These are phyloP conservation scores for Chiroxiphia lanceolata DNA, from an alignment of 2,797 vertebrate genomes.

Conservation along the genomic window DNA sequence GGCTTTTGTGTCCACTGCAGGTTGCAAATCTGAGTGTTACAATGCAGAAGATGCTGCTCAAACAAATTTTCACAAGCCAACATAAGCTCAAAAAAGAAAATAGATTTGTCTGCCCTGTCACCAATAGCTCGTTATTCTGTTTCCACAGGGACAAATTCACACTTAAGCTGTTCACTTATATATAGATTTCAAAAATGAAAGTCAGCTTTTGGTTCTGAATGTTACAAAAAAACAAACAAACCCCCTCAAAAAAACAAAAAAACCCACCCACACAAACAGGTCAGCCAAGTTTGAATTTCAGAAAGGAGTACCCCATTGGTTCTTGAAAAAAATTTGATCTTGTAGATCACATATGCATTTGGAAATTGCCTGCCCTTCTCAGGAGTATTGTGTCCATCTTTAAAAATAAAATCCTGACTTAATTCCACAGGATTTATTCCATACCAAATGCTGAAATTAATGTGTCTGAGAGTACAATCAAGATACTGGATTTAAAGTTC, in stretches of 20 bases:
- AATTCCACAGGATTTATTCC: not conserved
- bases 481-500: not conserved
- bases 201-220: not conserved
- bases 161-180: not conserved
- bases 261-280: accelerated
- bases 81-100: not conserved
- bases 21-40: not conserved
- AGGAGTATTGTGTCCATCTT: not conserved
- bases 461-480: not conserved
- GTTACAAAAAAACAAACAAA: not conserved
- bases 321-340: not conserved
- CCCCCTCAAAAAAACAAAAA: not conserved
- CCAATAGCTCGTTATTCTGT: not conserved
- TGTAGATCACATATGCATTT: not conserved
- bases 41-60: not conserved
- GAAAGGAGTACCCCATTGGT: not conserved
- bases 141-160: not conserved
- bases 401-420: not conserved
- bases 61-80: not conserved
- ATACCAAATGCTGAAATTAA: not conserved
- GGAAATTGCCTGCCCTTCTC: not conserved
- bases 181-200: not conserved
- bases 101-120: not conserved
- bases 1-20: not conserved
- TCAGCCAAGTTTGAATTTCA: not conserved